A percentile compares a stretch with the other conserved stretches of the same genome.
Conservation (phyloP, 2,113 vertebrate species). For the Planiliza haematocheilus region DNA sequence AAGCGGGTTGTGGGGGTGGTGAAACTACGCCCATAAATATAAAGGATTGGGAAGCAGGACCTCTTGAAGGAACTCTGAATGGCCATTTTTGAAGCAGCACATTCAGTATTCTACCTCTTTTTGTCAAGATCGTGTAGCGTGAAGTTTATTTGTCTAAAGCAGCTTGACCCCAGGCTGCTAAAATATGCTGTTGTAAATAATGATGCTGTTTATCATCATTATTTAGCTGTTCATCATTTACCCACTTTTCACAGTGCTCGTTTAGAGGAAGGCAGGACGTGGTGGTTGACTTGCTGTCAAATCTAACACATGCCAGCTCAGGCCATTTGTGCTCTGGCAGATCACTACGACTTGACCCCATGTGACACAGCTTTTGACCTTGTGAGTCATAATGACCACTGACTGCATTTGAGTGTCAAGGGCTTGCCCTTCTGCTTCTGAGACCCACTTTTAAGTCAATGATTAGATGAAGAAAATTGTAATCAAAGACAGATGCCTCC, state of each 20-base stretch:
- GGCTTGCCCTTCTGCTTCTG: constrained; percentile 33
- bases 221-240: too few relatives aligned
- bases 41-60: constrained; percentile 67
- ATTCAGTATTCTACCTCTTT: constrained; percentile 46
- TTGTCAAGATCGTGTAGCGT: constrained; percentile 18
- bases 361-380: constrained; percentile 69
- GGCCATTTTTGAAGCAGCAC: constrained; percentile 63
- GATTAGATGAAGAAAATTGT: constrained; percentile 45
- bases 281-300: constrained; percentile 45
- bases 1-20: constrained; percentile 66
- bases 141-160: constrained; percentile 4
- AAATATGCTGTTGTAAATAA: constrained; percentile 14
- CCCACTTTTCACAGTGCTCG: constrained; percentile 14
- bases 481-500: constrained; percentile 37
- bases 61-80: constrained; percentile 66
- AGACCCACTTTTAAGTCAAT: constrained; percentile 50
- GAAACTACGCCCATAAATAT: constrained; percentile 76
- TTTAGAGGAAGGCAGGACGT: constrained; percentile 22
- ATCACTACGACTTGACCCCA: constrained; percentile 56
- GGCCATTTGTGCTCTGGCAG: constrained; percentile 45
- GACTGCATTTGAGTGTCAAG: constrained; percentile 58
- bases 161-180: background rate
- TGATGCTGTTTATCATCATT: background rate
- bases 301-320: constrained; percentile 27
- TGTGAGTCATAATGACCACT: constrained; percentile 72